Evolutionary conservation across 2,113 vertebrate species (phyloP).

Genomic region (Phrynocephalus versicolor): DNA sequence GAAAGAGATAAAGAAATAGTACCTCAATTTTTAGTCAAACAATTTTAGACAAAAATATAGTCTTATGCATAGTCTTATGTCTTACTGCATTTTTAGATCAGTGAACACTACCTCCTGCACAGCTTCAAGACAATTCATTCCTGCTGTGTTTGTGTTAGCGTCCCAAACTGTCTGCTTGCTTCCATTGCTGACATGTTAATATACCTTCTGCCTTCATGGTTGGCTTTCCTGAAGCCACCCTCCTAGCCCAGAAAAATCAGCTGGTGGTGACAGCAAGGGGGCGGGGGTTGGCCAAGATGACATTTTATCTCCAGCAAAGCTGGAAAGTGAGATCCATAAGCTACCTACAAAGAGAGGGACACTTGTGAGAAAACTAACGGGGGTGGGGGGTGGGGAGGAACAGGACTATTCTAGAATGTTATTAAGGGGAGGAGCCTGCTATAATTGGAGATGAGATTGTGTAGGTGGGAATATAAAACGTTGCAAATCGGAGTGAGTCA

Average conservation of each 20-base stretch:
- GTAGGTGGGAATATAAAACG: not conserved
- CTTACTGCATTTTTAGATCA: conserved; percentile 1
- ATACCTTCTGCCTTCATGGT: fast-evolving
- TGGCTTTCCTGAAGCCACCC: not conserved
- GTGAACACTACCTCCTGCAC: conserved; percentile 5
- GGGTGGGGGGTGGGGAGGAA: not conserved
- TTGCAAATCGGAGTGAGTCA: not conserved
- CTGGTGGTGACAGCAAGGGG: fast-evolving
- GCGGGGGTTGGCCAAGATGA: fast-evolving
- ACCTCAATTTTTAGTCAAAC: too few species aligned
- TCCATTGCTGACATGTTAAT: not conserved
- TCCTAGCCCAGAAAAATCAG: conserved; percentile 12
- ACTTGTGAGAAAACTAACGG: not conserved
- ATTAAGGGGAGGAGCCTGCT: not conserved
- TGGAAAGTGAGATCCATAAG: fast-evolving
- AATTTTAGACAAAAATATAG: too few species aligned
- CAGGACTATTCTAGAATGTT: not conserved
- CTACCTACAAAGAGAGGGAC: not conserved
- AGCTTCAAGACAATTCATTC: not conserved
- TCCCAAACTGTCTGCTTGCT: fast-evolving
- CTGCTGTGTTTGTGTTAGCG: not conserved
- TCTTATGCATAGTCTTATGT: too few species aligned
- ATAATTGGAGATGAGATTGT: not conserved
- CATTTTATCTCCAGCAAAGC: not conserved
- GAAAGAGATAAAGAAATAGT: too few species aligned